Conservation (phyloP, 2,113 vertebrate genomes). For the Grammomys surdaster region DNA sequence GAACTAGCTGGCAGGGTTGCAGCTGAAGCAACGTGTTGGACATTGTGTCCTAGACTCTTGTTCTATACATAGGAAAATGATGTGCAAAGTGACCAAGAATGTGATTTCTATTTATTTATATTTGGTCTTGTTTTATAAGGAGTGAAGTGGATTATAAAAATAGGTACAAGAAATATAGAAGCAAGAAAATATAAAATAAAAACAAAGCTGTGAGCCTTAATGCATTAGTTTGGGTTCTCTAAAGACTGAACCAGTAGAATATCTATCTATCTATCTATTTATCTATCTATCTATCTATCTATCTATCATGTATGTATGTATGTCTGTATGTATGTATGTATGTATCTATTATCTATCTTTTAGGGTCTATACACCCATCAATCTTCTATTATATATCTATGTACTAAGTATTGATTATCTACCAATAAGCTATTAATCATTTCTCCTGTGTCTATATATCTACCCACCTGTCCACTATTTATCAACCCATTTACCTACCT, state of each 20-base stretch:
- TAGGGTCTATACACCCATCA: background rate
- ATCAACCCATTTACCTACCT: background rate
- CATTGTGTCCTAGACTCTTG: constrained; percentile 12
- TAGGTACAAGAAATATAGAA: constrained; percentile 9
- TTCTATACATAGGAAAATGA: constrained; percentile 40
- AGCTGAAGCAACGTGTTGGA: background rate
- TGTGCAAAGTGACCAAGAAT: constrained; percentile 10
- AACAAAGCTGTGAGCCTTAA: constrained; percentile 2
- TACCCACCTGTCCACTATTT: background rate
- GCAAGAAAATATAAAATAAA: constrained; percentile 51
- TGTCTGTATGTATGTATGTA: background rate
- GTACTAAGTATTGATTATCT: background rate
- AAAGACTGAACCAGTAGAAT: background rate
- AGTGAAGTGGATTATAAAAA: constrained; percentile 49
- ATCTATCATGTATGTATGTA: background rate
- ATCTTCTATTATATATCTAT: background rate
- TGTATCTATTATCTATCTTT: background rate
- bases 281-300: background rate
- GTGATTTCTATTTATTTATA: constrained; percentile 60
- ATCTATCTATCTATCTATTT: background rate
- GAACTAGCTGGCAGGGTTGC: constrained; percentile 4
- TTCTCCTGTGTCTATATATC: background rate
- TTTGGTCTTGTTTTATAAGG: constrained; percentile 26
- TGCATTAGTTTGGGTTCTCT: background rate
- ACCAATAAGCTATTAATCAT: background rate